Evolutionary conservation across 2,113 vertebrate species (phyloP).

Genomic region (Noctilio leporinus): DNA sequence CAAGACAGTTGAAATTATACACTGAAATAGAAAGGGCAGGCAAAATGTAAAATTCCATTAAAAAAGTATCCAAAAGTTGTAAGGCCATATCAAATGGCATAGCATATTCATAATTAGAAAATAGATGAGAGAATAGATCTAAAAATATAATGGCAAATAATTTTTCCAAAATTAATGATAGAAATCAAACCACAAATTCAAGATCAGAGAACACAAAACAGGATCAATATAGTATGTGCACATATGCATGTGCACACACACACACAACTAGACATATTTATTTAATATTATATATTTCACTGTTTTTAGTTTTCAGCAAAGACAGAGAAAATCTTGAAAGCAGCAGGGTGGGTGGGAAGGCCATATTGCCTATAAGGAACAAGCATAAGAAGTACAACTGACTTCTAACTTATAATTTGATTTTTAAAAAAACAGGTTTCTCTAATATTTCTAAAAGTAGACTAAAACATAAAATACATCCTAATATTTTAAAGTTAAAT

Average conservation of each 20-base stretch:
- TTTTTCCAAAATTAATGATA: conserved; percentile 10
- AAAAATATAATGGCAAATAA: not conserved
- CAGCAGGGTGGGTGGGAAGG: not conserved
- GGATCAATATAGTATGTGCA: not conserved
- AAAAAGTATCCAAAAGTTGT: not conserved
- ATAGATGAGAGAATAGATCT: not conserved
- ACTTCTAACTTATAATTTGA: not conserved
- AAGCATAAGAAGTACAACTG: not conserved
- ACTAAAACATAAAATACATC: not conserved
- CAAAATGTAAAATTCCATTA: not conserved
- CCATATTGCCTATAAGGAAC: not conserved
- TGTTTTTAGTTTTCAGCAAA: no score
- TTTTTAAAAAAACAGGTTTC: not conserved
- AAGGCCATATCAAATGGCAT: not conserved
- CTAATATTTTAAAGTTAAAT: not conserved
- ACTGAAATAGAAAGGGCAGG: not conserved
- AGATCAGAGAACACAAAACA: not conserved
- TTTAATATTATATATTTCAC: no score
- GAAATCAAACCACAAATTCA: not conserved
- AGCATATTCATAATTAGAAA: not conserved
- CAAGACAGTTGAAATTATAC: not conserved
- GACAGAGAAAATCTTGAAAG: not conserved
- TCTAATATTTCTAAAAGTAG: not conserved
- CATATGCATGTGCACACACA: not conserved
- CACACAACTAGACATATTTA: not conserved